Evolutionary conservation across 2,888 invertebrate species (phyloP).

Genomic region (Dasysyrphus albostriatus): DNA sequence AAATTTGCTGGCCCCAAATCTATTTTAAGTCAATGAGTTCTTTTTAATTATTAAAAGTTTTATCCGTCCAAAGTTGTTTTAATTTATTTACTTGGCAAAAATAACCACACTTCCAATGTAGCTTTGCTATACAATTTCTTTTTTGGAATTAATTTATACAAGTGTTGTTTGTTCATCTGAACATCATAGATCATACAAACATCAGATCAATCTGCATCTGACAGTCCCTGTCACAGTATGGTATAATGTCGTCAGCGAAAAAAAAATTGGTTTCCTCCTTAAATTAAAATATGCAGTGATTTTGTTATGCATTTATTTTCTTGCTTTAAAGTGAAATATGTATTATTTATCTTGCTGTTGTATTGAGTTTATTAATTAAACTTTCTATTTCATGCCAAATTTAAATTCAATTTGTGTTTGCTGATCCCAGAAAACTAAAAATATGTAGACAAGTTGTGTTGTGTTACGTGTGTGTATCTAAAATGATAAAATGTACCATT

Average conservation of each 20-base stretch:
- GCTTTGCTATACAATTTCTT: background rate
- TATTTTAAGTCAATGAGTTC: too few relatives aligned
- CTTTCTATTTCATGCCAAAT: slow-evolving; percentile 83
- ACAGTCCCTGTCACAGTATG: background rate
- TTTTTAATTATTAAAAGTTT: background rate
- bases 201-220: slow-evolving; percentile 30
- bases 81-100: slow-evolving; percentile 3
- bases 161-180: slow-evolving; percentile 16
- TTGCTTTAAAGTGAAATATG: slow-evolving; percentile 22
- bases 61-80: background rate
- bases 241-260: background rate
- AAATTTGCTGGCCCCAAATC: too few relatives aligned
- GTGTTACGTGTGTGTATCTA: background rate
- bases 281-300: slow-evolving; percentile 2
- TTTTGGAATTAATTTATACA: background rate
- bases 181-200: background rate
- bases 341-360: slow-evolving; percentile 39
- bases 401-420: slow-evolving; percentile 81
- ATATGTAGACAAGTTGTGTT: slow-evolving; percentile 52
- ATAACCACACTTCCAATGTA: background rate
- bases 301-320: background rate
- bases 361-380: slow-evolving; percentile 78
- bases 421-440: slow-evolving; percentile 78
- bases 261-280: background rate
- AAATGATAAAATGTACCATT: slow-evolving; percentile 9